These are phyloP conservation scores for Napeogenes sylphis DNA, from an alignment of 2,888 invertebrate genomes.

Conservation along the genomic window DNA sequence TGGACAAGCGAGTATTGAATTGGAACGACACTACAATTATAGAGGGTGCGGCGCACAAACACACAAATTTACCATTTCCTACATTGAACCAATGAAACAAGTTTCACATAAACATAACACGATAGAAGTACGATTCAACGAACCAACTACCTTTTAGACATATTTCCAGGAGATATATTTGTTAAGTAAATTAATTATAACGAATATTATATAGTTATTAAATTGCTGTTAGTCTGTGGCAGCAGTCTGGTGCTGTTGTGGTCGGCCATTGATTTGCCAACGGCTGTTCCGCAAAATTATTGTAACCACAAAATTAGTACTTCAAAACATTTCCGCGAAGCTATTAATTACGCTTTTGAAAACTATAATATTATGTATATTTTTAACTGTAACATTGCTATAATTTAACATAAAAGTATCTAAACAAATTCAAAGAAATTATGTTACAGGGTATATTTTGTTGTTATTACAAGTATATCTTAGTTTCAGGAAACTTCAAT, in stretches of 20 bases:
- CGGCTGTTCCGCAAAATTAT: conserved; percentile 40
- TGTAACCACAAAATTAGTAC: conserved; percentile 31
- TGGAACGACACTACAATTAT: conserved; percentile 33
- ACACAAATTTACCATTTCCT: conserved; percentile 25
- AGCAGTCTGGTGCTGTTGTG: conserved; percentile 42
- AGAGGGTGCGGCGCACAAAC: conserved; percentile 26
- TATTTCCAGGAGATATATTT: neutral
- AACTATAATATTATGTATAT: neutral
- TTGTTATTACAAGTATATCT: too few species aligned
- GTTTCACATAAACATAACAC: conserved; percentile 23
- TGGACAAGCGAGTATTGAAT: conserved; percentile 21
- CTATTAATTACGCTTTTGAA: conserved; percentile 1
- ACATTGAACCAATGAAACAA: conserved; percentile 16
- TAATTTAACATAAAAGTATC: neutral
- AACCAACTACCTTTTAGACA: neutral
- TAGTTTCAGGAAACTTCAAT: conserved; percentile 8
- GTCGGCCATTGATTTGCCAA: conserved; percentile 39
- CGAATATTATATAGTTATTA: too few species aligned
- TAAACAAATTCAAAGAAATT: neutral
- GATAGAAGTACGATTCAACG: conserved; percentile 32
- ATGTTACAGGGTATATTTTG: too few species aligned
- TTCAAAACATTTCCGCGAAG: conserved; percentile 5
- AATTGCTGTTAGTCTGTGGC: neutral
- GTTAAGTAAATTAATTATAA: neutral
- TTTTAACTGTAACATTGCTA: too few species aligned